Percentiles rank a stretch among this genome's conserved stretches.
Evolutionary conservation across 2,888 invertebrate genomes (phyloP).

Genomic region (Neoascia interrupta): DNA sequence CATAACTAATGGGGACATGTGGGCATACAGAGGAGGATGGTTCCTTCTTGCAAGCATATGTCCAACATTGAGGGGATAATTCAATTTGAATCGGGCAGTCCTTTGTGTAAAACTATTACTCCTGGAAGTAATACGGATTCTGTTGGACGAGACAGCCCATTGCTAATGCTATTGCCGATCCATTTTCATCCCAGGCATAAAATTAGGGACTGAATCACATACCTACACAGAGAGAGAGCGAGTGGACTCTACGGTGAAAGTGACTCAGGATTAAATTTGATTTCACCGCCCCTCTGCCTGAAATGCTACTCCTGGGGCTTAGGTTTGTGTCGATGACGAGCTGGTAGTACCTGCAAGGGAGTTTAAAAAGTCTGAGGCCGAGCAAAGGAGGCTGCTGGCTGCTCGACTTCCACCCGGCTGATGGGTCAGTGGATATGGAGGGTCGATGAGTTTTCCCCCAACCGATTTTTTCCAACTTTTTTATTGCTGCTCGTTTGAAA

Average conservation of each 20-base stretch:
- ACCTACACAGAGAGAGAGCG: neutral
- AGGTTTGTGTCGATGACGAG: constrained; percentile 63
- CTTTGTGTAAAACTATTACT: constrained; percentile 65
- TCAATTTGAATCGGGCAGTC: constrained; percentile 62
- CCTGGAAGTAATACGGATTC: constrained; percentile 55
- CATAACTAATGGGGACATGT: constrained; percentile 30
- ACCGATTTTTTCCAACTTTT: constrained; percentile 4
- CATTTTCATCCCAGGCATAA: constrained; percentile 60
- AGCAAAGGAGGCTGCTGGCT: too few species aligned
- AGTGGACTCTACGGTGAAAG: constrained; percentile 17
- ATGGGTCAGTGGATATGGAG: constrained; percentile 29
- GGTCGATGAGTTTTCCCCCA: constrained; percentile 21
- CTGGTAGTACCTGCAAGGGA: too few species aligned
- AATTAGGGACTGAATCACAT: constrained; percentile 42
- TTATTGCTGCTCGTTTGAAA: constrained; percentile 53
- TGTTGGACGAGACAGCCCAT: constrained; percentile 51
- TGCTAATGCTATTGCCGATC: constrained; percentile 62
- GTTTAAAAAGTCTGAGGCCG: too few species aligned
- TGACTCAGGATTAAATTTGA: constrained; percentile 57
- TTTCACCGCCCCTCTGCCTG: constrained; percentile 51
- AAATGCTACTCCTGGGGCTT: constrained; percentile 62
- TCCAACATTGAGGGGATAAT: constrained; percentile 45
- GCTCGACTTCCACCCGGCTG: too few species aligned
- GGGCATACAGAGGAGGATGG: neutral
- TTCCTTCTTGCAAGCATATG: constrained; percentile 52